Evolutionary conservation across 2,888 invertebrate genomes (phyloP).

Genomic region (Diplolepis rosae): DNA sequence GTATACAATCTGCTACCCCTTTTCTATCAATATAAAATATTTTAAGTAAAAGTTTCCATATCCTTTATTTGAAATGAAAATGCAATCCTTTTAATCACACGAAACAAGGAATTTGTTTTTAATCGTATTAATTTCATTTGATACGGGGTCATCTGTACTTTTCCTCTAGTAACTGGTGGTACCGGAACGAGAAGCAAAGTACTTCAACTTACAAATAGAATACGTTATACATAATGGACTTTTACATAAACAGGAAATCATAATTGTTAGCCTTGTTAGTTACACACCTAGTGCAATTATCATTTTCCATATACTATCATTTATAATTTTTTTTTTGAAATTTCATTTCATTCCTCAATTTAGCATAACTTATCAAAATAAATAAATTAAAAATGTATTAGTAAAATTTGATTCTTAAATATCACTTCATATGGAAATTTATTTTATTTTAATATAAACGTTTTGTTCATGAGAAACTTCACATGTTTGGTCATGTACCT

Average conservation of each 20-base stretch:
- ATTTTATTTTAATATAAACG: too few species aligned
- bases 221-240: background rate
- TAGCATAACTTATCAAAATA: background rate
- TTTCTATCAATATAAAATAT: background rate
- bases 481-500: background rate
- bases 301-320: background rate
- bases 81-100: too few species aligned
- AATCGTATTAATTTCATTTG: background rate
- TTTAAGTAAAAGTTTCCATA: background rate
- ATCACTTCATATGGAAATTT: background rate
- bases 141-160: background rate
- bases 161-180: background rate
- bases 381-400: background rate
- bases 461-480: background rate
- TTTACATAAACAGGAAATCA: conserved; percentile 11
- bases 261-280: too few species aligned
- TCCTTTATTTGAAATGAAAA: too few species aligned
- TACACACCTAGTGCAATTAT: too few species aligned
- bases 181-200: conserved; percentile 10
- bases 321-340: background rate
- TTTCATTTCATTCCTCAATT: background rate
- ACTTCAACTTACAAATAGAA: background rate
- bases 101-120: background rate
- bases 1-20: too few species aligned
- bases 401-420: background rate